phyloP scores from a whole-genome alignment of 2,797 vertebrate genomes.

The Platalea minor region DNA sequence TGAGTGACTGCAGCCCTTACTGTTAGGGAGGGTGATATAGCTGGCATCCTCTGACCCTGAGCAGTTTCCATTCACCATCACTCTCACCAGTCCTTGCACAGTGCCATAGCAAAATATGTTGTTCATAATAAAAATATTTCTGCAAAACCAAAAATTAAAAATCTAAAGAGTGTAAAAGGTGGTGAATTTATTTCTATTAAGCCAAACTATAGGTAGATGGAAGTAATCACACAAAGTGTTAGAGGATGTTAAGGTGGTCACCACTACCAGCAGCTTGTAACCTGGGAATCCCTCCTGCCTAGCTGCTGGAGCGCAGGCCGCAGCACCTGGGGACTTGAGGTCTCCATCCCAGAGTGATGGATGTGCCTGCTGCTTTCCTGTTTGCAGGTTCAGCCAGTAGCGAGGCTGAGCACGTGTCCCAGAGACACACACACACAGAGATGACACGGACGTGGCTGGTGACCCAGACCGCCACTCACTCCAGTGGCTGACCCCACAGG shows the following conservation, averaged over 20 bases:
- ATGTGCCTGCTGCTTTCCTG: neutral
- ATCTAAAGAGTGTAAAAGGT: neutral
- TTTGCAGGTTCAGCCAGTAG: neutral
- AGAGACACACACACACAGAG: neutral
- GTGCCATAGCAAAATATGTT: neutral
- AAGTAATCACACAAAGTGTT: neutral
- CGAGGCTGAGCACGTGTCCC: neutral
- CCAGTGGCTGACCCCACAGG: neutral
- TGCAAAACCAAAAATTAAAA: neutral
- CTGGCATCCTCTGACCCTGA: neutral
- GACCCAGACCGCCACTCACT: accelerated
- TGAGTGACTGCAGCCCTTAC: neutral
- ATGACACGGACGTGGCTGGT: no score
- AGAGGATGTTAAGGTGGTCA: neutral
- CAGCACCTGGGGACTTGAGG: neutral
- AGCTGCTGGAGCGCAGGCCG: neutral
- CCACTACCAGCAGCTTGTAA: neutral
- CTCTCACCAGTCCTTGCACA: neutral
- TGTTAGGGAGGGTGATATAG: neutral
- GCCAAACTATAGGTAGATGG: neutral
- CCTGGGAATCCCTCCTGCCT: neutral
- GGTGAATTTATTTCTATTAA: neutral
- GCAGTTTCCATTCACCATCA: neutral
- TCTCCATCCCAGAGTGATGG: neutral
- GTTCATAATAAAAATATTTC: neutral